These are phyloP conservation scores for Salvelinus alpinus DNA, from an alignment of 2,113 vertebrate genomes.

Conservation along the genomic window DNA sequence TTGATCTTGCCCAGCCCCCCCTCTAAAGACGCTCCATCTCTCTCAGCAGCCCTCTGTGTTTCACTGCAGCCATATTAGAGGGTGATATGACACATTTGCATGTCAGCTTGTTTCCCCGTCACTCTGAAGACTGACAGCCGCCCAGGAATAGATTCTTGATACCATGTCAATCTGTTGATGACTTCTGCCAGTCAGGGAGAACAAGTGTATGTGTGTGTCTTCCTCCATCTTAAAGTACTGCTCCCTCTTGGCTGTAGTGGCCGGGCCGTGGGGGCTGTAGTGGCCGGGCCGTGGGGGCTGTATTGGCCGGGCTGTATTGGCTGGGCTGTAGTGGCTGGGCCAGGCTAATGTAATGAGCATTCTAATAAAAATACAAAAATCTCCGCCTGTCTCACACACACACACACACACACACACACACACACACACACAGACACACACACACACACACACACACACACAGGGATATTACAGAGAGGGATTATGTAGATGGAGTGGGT, in stretches of 20 bases:
- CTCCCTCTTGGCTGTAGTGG: slow-evolving; percentile 37
- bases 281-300: slow-evolving; percentile 38
- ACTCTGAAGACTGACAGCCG: background rate
- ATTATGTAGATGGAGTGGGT: slow-evolving; percentile 61
- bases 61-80: background rate
- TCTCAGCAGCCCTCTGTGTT: background rate
- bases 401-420: background rate
- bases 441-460: background rate
- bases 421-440: background rate
- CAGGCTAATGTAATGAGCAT: slow-evolving; percentile 60
- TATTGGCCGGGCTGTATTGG: slow-evolving; percentile 51
- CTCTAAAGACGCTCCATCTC: background rate
- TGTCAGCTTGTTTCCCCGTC: background rate
- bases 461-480: slow-evolving; percentile 42
- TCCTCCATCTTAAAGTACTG: background rate
- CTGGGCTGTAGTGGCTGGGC: slow-evolving; percentile 20
- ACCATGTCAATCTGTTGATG: background rate
- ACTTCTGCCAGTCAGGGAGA: background rate
- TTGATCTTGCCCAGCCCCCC: background rate
- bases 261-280: slow-evolving; percentile 21
- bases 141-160: background rate
- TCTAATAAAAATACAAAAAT: slow-evolving; percentile 58
- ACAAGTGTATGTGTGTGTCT: slow-evolving; percentile 7
- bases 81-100: background rate
- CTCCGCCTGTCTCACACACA: background rate